These are phyloP conservation scores for Girardia tigrina DNA, from an alignment of 2,888 invertebrate genomes.

Conservation along the genomic window DNA sequence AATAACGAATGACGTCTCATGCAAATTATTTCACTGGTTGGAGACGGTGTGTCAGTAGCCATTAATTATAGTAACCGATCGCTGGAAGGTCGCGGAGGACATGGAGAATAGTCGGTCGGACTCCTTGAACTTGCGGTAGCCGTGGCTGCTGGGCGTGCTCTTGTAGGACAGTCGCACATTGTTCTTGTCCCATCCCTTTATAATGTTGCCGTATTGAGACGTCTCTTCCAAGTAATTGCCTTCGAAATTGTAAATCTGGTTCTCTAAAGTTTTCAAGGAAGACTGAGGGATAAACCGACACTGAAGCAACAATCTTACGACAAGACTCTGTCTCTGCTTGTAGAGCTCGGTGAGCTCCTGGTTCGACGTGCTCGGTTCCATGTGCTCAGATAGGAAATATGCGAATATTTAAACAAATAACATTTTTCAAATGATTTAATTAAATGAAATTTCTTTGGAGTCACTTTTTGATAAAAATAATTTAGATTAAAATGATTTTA, in stretches of 20 bases:
- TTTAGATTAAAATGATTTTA: too few relatives aligned
- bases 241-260: slow-evolving; percentile 19
- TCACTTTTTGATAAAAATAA: too few relatives aligned
- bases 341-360: background rate
- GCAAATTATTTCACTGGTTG: too few relatives aligned
- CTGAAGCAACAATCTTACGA: slow-evolving; percentile 23
- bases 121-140: background rate
- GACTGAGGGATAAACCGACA: background rate
- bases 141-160: background rate
- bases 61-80: background rate
- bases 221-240: slow-evolving; percentile 4
- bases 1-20: too few relatives aligned
- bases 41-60: background rate
- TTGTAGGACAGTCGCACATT: background rate
- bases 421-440: too few relatives aligned
- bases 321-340: background rate
- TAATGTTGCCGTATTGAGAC: background rate
- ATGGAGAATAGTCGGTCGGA: slow-evolving; percentile 5
- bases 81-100: background rate
- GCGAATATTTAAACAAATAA: background rate
- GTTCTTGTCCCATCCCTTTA: background rate
- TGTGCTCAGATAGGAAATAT: too few relatives aligned
- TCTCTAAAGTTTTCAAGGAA: background rate
- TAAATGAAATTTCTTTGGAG: too few relatives aligned
- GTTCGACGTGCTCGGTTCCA: background rate